These are phyloP conservation scores for Papilio xuthus DNA, from an alignment of 1,140 invertebrate genomes.

Conservation along the genomic window DNA sequence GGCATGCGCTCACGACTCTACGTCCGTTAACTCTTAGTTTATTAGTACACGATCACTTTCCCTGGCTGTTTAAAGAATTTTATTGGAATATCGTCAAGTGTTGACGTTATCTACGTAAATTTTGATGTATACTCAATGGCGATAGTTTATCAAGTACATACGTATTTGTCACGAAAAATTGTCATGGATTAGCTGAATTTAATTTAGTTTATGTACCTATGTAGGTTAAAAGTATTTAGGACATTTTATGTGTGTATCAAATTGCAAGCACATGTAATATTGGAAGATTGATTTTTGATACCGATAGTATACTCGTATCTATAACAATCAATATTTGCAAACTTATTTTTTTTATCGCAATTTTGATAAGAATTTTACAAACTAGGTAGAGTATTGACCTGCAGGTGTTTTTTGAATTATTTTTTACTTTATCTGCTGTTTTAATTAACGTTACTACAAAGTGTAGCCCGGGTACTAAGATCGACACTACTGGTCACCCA, in stretches of 20 bases:
- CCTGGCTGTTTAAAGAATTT: conserved; percentile 24
- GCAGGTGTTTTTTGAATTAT: neutral
- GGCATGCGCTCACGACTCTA: conserved; percentile 31
- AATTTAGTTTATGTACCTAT: neutral
- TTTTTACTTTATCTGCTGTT: neutral
- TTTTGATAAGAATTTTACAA: neutral
- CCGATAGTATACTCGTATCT: neutral
- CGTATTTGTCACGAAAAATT: neutral
- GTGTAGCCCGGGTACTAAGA: no score
- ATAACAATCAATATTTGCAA: neutral
- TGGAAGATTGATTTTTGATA: neutral
- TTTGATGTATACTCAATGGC: neutral
- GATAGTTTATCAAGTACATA: no score
- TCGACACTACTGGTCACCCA: neutral
- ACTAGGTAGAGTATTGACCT: neutral
- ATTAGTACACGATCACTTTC: conserved; percentile 30
- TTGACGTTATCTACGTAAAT: neutral
- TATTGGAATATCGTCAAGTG: conserved; percentile 2
- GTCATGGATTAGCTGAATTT: neutral
- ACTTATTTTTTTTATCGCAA: conserved; percentile 1
- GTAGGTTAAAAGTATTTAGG: neutral
- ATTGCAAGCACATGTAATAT: neutral
- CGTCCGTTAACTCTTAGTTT: conserved; percentile 20
- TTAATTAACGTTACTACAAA: no score
- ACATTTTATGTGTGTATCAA: neutral